These are phyloP conservation scores for Heteronetta atricapilla DNA, from an alignment of 2,113 vertebrate species.

Conservation along the genomic window DNA sequence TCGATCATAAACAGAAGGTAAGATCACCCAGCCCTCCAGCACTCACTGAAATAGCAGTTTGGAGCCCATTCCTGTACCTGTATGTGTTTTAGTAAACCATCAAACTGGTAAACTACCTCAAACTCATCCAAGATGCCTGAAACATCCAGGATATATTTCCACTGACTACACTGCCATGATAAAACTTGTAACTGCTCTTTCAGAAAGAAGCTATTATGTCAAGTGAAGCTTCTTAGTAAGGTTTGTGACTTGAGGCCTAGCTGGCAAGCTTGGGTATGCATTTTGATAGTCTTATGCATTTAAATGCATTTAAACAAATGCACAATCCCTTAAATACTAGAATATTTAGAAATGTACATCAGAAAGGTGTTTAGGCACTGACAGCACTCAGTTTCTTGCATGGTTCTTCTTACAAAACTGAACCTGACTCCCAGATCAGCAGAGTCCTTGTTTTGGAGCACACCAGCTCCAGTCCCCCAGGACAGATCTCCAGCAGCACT, in stretches of 20 bases:
- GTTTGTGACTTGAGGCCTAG: constrained; percentile 23
- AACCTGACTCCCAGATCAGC: neutral
- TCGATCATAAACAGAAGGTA: accelerated
- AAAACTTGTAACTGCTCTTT: neutral
- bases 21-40: accelerated
- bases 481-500: accelerated
- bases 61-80: neutral
- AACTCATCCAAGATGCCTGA: neutral
- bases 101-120: neutral
- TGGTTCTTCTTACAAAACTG: neutral
- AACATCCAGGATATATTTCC: neutral
- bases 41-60: neutral
- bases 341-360: constrained; percentile 6
- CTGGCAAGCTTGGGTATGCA: constrained; percentile 4
- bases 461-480: neutral
- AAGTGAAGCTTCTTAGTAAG: constrained; percentile 6
- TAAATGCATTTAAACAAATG: constrained; percentile 60
- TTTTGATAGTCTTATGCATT: constrained; percentile 39
- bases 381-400: neutral
- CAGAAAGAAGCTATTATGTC: neutral
- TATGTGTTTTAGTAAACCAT: neutral
- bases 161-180: neutral
- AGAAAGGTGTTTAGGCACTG: constrained; percentile 9
- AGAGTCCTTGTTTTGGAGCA: neutral
- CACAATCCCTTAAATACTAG: constrained; percentile 47